Evolutionary conservation across 2,797 vertebrate species (phyloP), one percentile per base, ranked within the genome.

Genomic region (Tarsius wallacei): DNA sequence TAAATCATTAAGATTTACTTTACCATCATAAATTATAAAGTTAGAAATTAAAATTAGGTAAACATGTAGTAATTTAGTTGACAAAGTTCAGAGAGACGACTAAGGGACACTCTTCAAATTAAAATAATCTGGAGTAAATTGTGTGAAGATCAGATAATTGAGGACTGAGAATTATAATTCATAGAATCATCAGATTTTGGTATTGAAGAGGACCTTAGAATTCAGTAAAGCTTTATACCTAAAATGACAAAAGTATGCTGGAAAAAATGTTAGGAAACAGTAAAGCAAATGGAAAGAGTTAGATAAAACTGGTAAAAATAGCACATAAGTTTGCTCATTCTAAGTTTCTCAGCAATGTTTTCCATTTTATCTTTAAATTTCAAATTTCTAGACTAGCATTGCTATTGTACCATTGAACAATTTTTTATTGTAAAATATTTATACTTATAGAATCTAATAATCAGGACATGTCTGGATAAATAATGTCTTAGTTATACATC

Each of bases 331-430:
- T 87, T 94, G 78, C 42, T 70, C 76, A 71, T 59, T 28, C 47
- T 28, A 87, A 83, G 11, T 5, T 12, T 51, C 4, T 76, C 78
- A 61, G 7, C 6, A 74, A 31, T 28, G 28, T 70, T 61, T 86
- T 78, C 11, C 83, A 31, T 42, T 95, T 86, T 77, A 70, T 61
- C 90, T 87, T 85, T 86, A 8, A 96, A 66, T 64, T 85, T 96
- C 15, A 71, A 33, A 55, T 84, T 71, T 90, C n/a, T 81, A 93
- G 3, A n/a, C 24, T 83, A 36, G 7, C 1, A 91, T 82, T 93
- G 33, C 12, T 26, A 66, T n/a, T 36, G 12, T 64, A 26, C 14
- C 15, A 5, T 12, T 80, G 55, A 66, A 66, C 3, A 55, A 1
- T 28, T 51, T 95, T 87, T 78, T 74, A 78, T 47, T 7, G 1